Evolutionary conservation across 2,797 vertebrate species (phyloP), one percentile per base, ranked within the genome.

Genomic region (Danio albolineatus): DNA sequence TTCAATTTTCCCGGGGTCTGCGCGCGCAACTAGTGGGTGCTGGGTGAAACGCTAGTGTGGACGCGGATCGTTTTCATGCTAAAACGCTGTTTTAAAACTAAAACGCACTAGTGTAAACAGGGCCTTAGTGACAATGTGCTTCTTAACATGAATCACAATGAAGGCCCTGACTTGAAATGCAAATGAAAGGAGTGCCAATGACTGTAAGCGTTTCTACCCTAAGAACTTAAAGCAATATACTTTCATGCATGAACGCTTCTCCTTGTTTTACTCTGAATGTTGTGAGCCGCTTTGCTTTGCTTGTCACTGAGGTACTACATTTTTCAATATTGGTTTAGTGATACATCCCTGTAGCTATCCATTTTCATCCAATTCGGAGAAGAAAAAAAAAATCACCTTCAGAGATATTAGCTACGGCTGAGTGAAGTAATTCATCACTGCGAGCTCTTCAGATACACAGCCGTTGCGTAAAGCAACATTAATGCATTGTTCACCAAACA

Each of bases 361-460:
- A 62, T 78, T 78, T 78, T 71, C 56, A 78, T 78, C 61, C 66
- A 61, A 53, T 71, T 61, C 56, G 21, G 49, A 28, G 28, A 28
- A 28, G 3, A 28, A 10, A 21, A 51, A 49, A 44, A 76, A 78
- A 61, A 51, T 39, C 76, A 78, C 66, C 76, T 71, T 66, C 14
- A 71, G 66, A 71, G 66, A 78, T 66, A 71, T 71, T 78, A 71
- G 76, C 66, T 71, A 71, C 36, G 66, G 56, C 66, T 78, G 76
- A 71, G 57, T 78, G 66, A 78, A 78, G 57, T 78, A 70, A 78
- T 78, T 78, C 56, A 78, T 78, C 76, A 78, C 76, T 28, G 65
- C 76, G 2, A 71, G 46, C 66, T 71, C 46, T 61, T 78, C 56
- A 78, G 67, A 78, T 62, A 48, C 56, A 51, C 44, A 19, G 46